Conservation (phyloP, 2,888 invertebrate species). For the Stratiomys singularior region DNA sequence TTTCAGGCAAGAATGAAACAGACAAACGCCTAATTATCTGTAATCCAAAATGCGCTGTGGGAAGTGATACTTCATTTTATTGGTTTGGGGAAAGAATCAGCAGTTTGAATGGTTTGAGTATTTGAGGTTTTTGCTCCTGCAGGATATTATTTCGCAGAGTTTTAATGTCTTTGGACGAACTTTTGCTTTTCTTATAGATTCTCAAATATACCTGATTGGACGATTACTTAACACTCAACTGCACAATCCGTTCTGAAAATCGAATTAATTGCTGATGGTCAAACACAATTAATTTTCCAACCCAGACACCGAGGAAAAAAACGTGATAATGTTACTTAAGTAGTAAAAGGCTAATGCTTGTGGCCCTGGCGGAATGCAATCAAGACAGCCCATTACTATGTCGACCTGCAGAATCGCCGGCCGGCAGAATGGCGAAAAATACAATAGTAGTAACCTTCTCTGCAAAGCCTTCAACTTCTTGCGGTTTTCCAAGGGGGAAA, state of each 20-base stretch:
- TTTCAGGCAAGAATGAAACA: not conserved
- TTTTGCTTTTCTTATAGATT: no score
- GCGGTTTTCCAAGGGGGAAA: slow-evolving; percentile 25
- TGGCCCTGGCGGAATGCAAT: slow-evolving; percentile 21
- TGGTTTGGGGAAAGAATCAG: no score
- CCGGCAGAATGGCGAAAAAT: slow-evolving; percentile 15
- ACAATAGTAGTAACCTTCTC: slow-evolving; percentile 17
- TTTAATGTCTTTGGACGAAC: no score
- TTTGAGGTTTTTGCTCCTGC: no score
- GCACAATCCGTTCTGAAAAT: slow-evolving; percentile 7
- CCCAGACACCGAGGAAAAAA: not conserved
- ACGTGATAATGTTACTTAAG: slow-evolving; percentile 41
- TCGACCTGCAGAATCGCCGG: not conserved
- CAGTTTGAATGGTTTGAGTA: no score
- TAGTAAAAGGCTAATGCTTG: slow-evolving; percentile 19
- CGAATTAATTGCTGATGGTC: slow-evolving; percentile 12
- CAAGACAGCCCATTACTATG: not conserved
- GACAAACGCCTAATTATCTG: not conserved
- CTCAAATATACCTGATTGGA: no score
- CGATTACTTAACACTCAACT: not conserved
- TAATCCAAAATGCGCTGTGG: not conserved
- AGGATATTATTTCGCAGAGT: no score
- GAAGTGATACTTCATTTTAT: no score
- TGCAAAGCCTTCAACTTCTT: not conserved
- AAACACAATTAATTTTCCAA: slow-evolving; percentile 25